Evolutionary conservation across 2,797 vertebrate genomes (phyloP), one percentile per base, ranked within the genome.

Genomic region (Pristis pectinata): DNA sequence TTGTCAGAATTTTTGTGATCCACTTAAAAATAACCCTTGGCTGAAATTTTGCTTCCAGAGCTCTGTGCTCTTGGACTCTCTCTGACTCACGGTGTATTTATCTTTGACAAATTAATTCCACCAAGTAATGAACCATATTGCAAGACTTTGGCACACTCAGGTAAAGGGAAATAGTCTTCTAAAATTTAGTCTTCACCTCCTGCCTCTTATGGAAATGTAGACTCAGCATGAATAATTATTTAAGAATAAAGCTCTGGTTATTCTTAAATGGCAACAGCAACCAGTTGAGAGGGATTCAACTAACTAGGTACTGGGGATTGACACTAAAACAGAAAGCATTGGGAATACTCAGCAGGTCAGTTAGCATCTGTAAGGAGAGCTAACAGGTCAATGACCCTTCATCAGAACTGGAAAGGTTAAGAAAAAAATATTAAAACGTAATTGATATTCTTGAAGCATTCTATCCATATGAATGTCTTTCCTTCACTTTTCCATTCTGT

Each of bases 361-460:
- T 64, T 61, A 64, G 15, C 15, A 64, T 7, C 9, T 64, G 15
- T 10, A 15, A 10, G 61, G 61, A 64, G 9, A 64, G 61, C 3
- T 9, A 64, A 15, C 61, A 64, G 9, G 64, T 64, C 61, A 64
- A 15, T 2, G 49, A 49, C 49, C 49, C 49, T 0, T 64, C 61
- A 64, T 64, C 61, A 10, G 15, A 64, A 64, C 61, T 64, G 61
- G 61, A 64, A 64, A 64, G 15, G 9, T 49, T 49, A 49, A 49
- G 2, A 0, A 41, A 67, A n/a, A 67, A 37, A 37, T 30, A 19
- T 92, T 64, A 72, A 72, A 70, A 67, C 72, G 67, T 93, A 44
- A 49, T 93, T 92, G 37, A 70, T 72, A 70, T 93, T 93, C 91
- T 93, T 72, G 91, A 93, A 13, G 22, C 64, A 72, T 44, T 93